Percentiles rank a stretch among this genome's conserved stretches.
Conservation (phyloP, 2,113 vertebrate genomes). For the Delphinus delphis region DNA sequence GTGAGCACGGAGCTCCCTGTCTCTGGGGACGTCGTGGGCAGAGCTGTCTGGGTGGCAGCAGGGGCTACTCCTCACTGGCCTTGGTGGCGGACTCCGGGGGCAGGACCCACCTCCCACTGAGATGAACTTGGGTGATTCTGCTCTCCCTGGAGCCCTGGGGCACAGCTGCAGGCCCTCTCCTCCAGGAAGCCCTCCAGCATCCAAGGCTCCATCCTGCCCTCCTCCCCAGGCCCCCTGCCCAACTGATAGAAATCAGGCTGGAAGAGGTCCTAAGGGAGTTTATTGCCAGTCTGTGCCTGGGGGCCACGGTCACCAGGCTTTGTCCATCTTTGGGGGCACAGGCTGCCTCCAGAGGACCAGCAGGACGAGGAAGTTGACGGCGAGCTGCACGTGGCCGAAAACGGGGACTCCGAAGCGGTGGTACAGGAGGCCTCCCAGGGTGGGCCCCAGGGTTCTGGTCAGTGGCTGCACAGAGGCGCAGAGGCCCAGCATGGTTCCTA, state of each 20-base stretch:
- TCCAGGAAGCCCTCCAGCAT: not conserved
- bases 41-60: fast-evolving
- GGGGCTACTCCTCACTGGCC: not conserved
- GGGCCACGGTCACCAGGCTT: constrained; percentile 52
- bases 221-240: not conserved
- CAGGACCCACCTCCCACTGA: not conserved
- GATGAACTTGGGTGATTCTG: not conserved
- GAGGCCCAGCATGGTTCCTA: constrained; percentile 96
- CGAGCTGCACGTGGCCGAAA: constrained; percentile 89
- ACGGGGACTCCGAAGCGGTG: constrained; percentile 88
- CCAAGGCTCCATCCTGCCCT: not conserved
- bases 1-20: not conserved
- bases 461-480: constrained; percentile 90
- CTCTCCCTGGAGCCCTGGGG: not conserved
- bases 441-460: constrained; percentile 90
- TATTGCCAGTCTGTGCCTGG: constrained; percentile 52
- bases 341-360: constrained; percentile 82
- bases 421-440: constrained; percentile 91
- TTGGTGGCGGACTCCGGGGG: fast-evolving
- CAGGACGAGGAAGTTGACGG: constrained; percentile 85
- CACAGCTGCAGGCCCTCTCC: not conserved
- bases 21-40: fast-evolving
- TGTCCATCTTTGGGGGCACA: constrained; percentile 54
- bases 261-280: not conserved
- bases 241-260: not conserved